Conservation (phyloP, 1,140 invertebrate genomes). For the Cecropterus lyciades region DNA sequence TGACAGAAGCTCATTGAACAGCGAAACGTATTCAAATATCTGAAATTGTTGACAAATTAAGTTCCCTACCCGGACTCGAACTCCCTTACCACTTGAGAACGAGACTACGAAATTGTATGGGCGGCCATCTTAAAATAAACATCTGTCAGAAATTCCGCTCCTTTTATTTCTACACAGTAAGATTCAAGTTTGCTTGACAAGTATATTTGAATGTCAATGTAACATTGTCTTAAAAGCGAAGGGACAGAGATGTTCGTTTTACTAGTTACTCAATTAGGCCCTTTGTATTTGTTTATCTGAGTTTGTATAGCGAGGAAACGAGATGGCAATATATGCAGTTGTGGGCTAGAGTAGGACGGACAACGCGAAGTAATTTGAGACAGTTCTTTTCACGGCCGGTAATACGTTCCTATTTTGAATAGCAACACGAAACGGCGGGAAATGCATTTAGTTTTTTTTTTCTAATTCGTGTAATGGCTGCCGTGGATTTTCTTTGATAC, state of each 20-base stretch:
- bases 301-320: slow-evolving; percentile 75
- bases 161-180: slow-evolving; percentile 30
- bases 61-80: slow-evolving; percentile 73
- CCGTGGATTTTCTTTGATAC: slow-evolving; percentile 75
- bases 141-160: background rate
- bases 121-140: slow-evolving; percentile 39
- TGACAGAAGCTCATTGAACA: slow-evolving; percentile 80
- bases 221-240: slow-evolving; percentile 63
- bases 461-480: slow-evolving; percentile 72
- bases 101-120: slow-evolving; percentile 74
- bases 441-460: slow-evolving; percentile 78
- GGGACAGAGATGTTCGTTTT: slow-evolving; percentile 81
- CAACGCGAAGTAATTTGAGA: slow-evolving; percentile 78
- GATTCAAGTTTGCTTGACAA: slow-evolving; percentile 39
- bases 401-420: slow-evolving; percentile 83
- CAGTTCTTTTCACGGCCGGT: slow-evolving; percentile 80
- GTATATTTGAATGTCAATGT: slow-evolving; percentile 30
- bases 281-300: slow-evolving; percentile 84
- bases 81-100: slow-evolving; percentile 80
- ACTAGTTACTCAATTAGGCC: slow-evolving; percentile 84
- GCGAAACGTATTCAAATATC: slow-evolving; percentile 84
- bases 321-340: slow-evolving; percentile 47
- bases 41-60: slow-evolving; percentile 84
- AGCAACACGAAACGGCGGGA: slow-evolving; percentile 77
- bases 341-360: slow-evolving; percentile 45